Evolutionary conservation across 1,140 invertebrate genomes (phyloP), one percentile per base, ranked within the genome.

Genomic region (Caenorhabditis tropicalis): DNA sequence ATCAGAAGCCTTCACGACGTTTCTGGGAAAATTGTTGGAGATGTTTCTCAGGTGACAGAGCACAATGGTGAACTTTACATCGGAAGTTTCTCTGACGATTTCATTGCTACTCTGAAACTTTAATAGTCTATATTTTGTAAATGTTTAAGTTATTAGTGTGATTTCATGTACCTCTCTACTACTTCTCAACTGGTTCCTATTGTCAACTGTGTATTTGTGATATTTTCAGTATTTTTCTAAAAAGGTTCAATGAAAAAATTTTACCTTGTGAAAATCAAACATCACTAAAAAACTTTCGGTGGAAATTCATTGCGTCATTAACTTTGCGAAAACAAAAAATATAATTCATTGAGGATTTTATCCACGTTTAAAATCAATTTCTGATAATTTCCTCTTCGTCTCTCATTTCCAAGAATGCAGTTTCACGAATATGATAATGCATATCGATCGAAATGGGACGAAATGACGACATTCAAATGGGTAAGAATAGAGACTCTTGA

Each of bases 1-100:
- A 74, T 91, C 15, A 86, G 88, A 46, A 89, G 91, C 81, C 88
- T 91, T 36, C 92, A 92, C 56, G 92, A 92, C 85, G 90, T 91
- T 1, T 86, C 88, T 36, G 92, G 91, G 46, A 56, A 87, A 33
- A 82, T 87, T 2, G 85, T 92, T n/a, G 84, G 88, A 16, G 87
- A 88, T 51, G 88, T 91, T 7, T 92, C 92, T 65, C 92, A 92
- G 79, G 91, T 89, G 21, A 74, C 36, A 21, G 65, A 74, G 15
- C 65, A 74, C 65, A 43, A 74, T n/a, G 65, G 65, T 24, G 6
- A 74, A 2, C n/a, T 74, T 7, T 74, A 74, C n/a, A 74, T 74
- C 1, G 65, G 65, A 43, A 74, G 65, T 24, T 74, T 74, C 29
- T 16, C 65, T 1, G 65, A 74, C 43, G 10, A 39, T 12, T 74